Base-by-base conservation (phyloP, 1,140 invertebrate genomes). In the Trichoplusia ni region DNA sequence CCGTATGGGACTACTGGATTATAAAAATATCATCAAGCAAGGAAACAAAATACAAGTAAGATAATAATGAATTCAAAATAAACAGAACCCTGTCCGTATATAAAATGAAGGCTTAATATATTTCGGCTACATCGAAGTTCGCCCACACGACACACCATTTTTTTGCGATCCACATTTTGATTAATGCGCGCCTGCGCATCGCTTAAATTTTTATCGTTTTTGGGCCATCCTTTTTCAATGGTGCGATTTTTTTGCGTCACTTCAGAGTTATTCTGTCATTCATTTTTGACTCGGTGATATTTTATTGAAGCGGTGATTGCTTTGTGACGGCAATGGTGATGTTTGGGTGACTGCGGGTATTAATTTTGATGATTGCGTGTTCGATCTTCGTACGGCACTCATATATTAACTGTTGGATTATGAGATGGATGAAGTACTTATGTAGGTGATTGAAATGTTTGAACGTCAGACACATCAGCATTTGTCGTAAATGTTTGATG, bases 131-230 rank as follows among this genome's bases (percentile, higher is more conserved):
- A 40, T 25, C 33, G 64, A 37, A 60, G 47, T 77, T 60, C 73
- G 66, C 81, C 79, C 77, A 82, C 76, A 70, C 68, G 61, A 54
- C 66, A 61, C 44, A 58, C 47, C 62, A 69, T 47, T 82, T 85
- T 83, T 85, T 83, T 85, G 79, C 77, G 71, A 72, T 74, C 70
- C 64, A 70, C 67, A 72, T 78, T 81, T 83, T 85, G 81, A 85
- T 85, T 77, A 83, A 85, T 85, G 79, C 29, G 16, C 47, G 44
- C 69, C 37, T 29, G 70, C 61, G 65, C 60, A 59, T 70, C 64
- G 62, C 59, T 68, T 76, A 51, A 67, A 68, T 63, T 79, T 79
- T 83, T 82, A 78, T 78, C 73, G 73, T 80, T 81, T 84, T 77
- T 75, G 71, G 75, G 61, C 62, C 76, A 81, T 73, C 66, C 62